These are phyloP conservation scores for Dynastes tityus DNA, from an alignment of 2,888 invertebrate genomes.

Conservation along the genomic window DNA sequence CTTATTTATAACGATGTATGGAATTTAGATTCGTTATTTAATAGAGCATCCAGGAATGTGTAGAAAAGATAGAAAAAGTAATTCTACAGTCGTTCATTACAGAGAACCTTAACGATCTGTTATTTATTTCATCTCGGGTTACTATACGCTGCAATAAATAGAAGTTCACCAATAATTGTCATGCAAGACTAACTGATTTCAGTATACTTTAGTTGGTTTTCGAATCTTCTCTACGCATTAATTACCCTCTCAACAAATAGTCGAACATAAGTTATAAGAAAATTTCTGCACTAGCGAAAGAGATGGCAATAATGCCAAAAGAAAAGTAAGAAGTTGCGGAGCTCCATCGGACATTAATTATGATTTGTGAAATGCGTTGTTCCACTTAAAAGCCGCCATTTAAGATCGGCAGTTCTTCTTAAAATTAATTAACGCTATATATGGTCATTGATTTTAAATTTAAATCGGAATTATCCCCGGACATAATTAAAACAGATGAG, in stretches of 20 bases:
- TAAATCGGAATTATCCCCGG: constrained; percentile 44
- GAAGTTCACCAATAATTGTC: constrained; percentile 43
- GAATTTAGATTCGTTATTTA: constrained; percentile 14
- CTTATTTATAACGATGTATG: constrained; percentile 8
- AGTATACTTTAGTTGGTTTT: constrained; percentile 29
- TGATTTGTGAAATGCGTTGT: constrained; percentile 44
- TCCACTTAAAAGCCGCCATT: constrained; percentile 30
- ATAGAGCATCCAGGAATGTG: constrained; percentile 6
- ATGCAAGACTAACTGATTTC: constrained; percentile 35
- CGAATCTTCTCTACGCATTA: constrained; percentile 30
- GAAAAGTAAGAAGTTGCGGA: constrained; percentile 15
- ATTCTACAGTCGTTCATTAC: constrained; percentile 17
- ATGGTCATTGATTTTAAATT: constrained; percentile 48
- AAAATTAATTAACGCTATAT: constrained; percentile 43
- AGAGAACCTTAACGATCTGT: constrained; percentile 17
- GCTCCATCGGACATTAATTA: constrained; percentile 39
- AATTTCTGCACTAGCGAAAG: constrained; percentile 26
- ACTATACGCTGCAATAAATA: constrained; percentile 39
- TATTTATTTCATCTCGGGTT: constrained; percentile 44
- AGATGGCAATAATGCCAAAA: constrained; percentile 25
- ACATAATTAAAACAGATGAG: constrained; percentile 45
- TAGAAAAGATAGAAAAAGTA: constrained; percentile 27
- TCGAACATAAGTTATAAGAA: constrained; percentile 25
- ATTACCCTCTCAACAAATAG: constrained; percentile 37
- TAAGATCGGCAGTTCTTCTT: constrained; percentile 35